Conservation (phyloP, 1,140 invertebrate species). For the Drosophila grimshawi region DNA sequence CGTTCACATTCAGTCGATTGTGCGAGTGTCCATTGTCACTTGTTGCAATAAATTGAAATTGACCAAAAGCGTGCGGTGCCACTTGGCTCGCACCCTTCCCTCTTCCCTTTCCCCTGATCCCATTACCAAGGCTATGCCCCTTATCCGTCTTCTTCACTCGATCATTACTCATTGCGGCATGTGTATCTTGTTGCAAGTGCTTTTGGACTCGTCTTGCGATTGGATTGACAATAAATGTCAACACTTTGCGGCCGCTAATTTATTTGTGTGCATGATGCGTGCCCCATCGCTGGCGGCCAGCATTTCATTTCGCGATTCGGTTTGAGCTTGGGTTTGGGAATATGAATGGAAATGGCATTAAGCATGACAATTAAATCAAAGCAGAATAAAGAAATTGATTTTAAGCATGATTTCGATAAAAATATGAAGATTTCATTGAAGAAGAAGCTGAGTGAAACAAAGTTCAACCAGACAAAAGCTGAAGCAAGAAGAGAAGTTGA, state of each 20-base stretch:
- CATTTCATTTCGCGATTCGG: slow-evolving; percentile 8
- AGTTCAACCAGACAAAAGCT: too few species aligned
- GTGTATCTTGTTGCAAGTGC: slow-evolving; percentile 44
- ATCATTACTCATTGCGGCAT: slow-evolving; percentile 20
- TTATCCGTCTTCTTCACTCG: too few species aligned
- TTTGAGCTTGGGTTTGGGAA: not conserved
- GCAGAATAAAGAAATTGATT: too few species aligned
- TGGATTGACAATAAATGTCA: slow-evolving; percentile 53
- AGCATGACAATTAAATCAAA: too few species aligned
- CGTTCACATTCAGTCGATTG: slow-evolving; percentile 32
- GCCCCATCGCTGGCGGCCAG: slow-evolving; percentile 41
- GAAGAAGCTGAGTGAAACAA: too few species aligned
- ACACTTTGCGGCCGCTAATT: slow-evolving; percentile 52
- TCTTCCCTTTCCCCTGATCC: not conserved
- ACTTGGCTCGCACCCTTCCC: slow-evolving; percentile 3
- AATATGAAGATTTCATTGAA: too few species aligned
- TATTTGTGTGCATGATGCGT: slow-evolving; percentile 49
- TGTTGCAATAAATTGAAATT: slow-evolving; percentile 54
- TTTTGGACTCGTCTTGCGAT: slow-evolving; percentile 16
- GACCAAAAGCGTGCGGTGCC: slow-evolving; percentile 44
- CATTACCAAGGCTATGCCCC: too few species aligned
- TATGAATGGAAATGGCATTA: too few species aligned
- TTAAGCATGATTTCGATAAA: too few species aligned
- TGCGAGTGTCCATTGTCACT: slow-evolving; percentile 53
- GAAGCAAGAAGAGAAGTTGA: too few species aligned